Evolutionary conservation across 2,888 invertebrate genomes (phyloP).

Genomic region (Spatulosminthurus flaviceps): DNA sequence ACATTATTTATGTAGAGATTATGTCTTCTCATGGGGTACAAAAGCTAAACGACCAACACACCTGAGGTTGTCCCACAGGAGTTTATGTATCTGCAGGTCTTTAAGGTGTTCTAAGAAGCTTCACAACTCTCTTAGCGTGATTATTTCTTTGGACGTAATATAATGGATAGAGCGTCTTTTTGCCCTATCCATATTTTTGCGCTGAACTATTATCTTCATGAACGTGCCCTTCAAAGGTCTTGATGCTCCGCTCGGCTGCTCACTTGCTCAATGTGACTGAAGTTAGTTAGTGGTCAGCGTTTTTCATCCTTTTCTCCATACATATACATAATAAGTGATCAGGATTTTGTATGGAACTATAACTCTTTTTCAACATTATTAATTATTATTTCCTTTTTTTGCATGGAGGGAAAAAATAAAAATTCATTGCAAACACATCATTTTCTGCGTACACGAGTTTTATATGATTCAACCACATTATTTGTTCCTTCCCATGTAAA

Average conservation of each 20-base stretch:
- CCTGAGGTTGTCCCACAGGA: not conserved
- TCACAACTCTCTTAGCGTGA: not conserved
- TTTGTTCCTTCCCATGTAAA: too few relatives aligned
- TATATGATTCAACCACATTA: too few relatives aligned
- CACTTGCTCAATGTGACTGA: conserved; percentile 15
- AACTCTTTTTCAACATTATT: not conserved
- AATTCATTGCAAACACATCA: not conserved
- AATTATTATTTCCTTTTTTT: conserved; percentile 14
- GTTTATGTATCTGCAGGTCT: too few relatives aligned
- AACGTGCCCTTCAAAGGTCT: conserved; percentile 36
- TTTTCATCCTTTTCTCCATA: not conserved
- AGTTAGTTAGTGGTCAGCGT: conserved; percentile 20
- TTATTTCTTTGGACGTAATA: conserved; percentile 16
- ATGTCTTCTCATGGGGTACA: not conserved
- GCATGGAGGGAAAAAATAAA: not conserved
- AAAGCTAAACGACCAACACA: not conserved
- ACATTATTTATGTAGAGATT: conserved; percentile 1
- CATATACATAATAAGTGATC: conserved; percentile 1
- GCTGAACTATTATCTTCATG: conserved; percentile 16
- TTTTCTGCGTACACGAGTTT: too few relatives aligned
- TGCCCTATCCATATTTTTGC: conserved; percentile 18
- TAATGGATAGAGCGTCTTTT: conserved; percentile 1
- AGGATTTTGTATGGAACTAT: not conserved
- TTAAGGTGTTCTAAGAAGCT: not conserved
- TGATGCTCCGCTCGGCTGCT: conserved; percentile 15